Base-by-base conservation (phyloP, 2,888 invertebrate genomes). In the Drosophila planitibia region DNA sequence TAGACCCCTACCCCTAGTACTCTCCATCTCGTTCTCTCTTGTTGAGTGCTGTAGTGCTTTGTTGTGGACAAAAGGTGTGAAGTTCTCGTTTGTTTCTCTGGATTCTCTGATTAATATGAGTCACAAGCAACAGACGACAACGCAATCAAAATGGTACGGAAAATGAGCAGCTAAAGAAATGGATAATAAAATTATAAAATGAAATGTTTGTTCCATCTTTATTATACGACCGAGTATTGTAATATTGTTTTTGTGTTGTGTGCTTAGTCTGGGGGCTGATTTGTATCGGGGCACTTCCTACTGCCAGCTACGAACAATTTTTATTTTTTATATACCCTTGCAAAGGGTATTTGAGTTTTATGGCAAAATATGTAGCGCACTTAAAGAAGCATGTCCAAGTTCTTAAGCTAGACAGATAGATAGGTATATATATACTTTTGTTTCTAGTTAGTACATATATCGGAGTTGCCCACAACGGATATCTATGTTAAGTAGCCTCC, bases 31-130 rank as follows among this genome's bases (percentile, higher is more conserved):
- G 37, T 10, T 16, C 4, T 35, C 25, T 30, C 19, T 35, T 7
- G 14, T n/a, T 69, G 14, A 25, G 30, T 65, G 39, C 37, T 54
- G 53, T 51, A 57, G 52, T 52, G 71, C 60, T 52, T 69, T 86
- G 81, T 84, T 85, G 84, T 84, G 85, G 82, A 87, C 85, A 84
- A 86, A 89, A 86, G 85, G 85, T 86, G 85, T 86, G 82, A 86
- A 89, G 70, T 82, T 82, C 75, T 73, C 51, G 49, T 60, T 65
- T 64, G 70, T 72, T 85, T 80, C 82, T 74, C 67, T 37, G 35
- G 62, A 67, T 68, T 76, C 76, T 68, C 76, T 71, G 84, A 82
- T 83, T 79, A 82, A 86, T 76, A 86, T 74, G 76, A 72, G 70
- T 62, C 76, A 55, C 57, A 55, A 58, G 72, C 82, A 69, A 64